phyloP scores from a whole-genome alignment of 1,140 invertebrate species.

The Melitaea cinxia region DNA sequence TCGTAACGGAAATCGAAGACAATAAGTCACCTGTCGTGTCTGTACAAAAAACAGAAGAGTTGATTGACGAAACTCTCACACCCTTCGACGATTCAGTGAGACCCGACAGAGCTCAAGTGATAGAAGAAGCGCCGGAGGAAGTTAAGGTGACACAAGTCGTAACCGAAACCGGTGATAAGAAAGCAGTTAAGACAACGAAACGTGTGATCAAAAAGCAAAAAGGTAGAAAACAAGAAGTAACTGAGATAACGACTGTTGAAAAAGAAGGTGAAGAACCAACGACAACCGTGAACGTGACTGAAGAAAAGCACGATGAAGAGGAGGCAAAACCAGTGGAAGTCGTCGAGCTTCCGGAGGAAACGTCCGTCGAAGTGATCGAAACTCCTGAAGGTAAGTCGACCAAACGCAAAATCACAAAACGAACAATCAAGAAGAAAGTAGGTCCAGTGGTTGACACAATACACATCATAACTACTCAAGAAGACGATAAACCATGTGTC shows the following conservation, averaged over 20 bases:
- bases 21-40: conserved; percentile 37
- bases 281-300: background rate
- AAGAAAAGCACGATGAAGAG: background rate
- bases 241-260: conserved; percentile 10
- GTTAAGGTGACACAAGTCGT: background rate
- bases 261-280: conserved; percentile 2
- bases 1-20: conserved; percentile 72
- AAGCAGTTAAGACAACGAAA: background rate
- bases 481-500: conserved; percentile 54
- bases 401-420: conserved; percentile 59
- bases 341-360: conserved; percentile 53
- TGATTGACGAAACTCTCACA: background rate
- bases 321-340: conserved; percentile 51
- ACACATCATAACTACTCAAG: conserved; percentile 76
- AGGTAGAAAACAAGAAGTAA: conserved; percentile 4
- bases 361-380: conserved; percentile 59
- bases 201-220: conserved; percentile 5
- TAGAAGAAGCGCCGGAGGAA: background rate
- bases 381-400: conserved; percentile 39
- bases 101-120: background rate
- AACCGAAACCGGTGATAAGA: background rate
- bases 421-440: conserved; percentile 58
- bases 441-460: conserved; percentile 39
- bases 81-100: background rate
- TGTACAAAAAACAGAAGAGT: conserved; percentile 9